Evolutionary conservation across 2,113 vertebrate species (phyloP).

Genomic region (Thryonomys swinderianus): DNA sequence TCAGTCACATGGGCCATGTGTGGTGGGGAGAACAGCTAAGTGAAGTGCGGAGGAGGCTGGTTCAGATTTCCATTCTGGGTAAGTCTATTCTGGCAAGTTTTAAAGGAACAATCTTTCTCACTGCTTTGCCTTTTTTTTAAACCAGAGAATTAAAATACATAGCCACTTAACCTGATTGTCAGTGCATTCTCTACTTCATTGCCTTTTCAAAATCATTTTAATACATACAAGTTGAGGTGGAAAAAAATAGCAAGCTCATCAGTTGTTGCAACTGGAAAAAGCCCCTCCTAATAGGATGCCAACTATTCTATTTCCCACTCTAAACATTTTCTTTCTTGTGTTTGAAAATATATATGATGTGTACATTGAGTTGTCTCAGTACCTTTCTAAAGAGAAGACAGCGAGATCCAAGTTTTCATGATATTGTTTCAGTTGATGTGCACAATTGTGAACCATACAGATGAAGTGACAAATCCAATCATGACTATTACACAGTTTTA

Average conservation of each 20-base stretch:
- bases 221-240: neutral
- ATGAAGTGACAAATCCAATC: neutral
- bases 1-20: neutral
- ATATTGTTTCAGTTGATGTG: constrained; percentile 12
- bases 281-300: neutral
- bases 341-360: constrained; percentile 14
- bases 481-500: constrained; percentile 9
- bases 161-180: neutral
- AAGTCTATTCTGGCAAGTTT: neutral
- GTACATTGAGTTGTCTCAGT: constrained; percentile 52
- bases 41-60: neutral
- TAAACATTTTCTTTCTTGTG: constrained; percentile 29
- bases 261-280: neutral
- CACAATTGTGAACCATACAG: neutral
- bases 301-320: constrained; percentile 43
- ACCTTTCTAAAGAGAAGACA: neutral
- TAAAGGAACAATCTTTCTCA: neutral
- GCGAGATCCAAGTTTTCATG: constrained; percentile 1
- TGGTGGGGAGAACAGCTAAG: neutral
- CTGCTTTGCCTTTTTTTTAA: neutral
- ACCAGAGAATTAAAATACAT: neutral
- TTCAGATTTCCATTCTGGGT: neutral
- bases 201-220: constrained; percentile 40
- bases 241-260: constrained; percentile 46
- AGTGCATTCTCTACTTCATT: neutral